Evolutionary conservation across 2,113 vertebrate genomes (phyloP).

Genomic region (Campylorhamphus procurvoides): DNA sequence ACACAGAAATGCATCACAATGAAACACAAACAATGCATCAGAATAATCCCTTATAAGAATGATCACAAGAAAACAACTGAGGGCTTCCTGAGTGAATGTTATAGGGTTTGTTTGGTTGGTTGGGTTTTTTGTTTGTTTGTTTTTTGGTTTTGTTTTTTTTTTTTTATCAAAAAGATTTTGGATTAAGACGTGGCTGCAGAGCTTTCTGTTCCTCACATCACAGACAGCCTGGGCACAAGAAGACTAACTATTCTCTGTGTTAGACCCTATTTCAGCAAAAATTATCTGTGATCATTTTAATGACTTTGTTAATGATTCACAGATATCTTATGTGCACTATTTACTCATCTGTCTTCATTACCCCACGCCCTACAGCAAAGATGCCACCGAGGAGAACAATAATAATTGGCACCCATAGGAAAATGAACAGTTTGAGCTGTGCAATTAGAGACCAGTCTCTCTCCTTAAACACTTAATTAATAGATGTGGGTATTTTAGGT

Average conservation of each 20-base stretch:
- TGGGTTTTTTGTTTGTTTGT: no score
- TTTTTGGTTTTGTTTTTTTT: neutral
- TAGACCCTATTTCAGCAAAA: neutral
- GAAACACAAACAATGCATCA: neutral
- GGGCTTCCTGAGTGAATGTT: neutral
- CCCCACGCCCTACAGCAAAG: neutral
- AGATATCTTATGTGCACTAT: neutral
- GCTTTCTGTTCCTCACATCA: neutral
- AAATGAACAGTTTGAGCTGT: slow-evolving; percentile 15
- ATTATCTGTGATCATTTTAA: neutral
- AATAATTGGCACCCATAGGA: slow-evolving; percentile 7
- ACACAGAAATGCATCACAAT: neutral
- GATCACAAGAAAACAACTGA: neutral
- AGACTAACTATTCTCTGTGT: neutral
- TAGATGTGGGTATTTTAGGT: neutral
- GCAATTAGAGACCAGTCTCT: slow-evolving; percentile 12
- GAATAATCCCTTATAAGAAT: neutral
- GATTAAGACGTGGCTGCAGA: neutral
- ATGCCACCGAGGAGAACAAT: neutral
- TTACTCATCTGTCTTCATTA: slow-evolving; percentile 42
- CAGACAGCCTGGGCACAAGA: neutral
- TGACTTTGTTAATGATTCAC: slow-evolving; percentile 39
- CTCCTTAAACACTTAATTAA: slow-evolving; percentile 18
- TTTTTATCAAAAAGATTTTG: neutral
- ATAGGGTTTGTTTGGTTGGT: neutral